Base-by-base conservation (phyloP, 1,140 invertebrate species). In the Drosophila subobscura region DNA sequence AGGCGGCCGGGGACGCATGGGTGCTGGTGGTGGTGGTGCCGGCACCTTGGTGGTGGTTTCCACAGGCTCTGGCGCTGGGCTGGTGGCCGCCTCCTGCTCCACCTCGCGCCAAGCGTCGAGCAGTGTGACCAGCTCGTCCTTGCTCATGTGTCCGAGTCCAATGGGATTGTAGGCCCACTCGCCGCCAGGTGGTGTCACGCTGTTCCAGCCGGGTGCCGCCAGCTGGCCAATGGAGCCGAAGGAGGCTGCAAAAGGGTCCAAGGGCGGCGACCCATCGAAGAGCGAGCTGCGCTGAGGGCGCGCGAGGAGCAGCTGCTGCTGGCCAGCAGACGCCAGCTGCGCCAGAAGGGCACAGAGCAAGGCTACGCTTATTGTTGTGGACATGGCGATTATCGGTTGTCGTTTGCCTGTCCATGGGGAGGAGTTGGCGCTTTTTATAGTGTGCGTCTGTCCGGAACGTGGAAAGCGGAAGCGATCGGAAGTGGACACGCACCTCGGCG, bases 91-190 rank as follows among this genome's bases (percentile, higher is more conserved):
- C 6, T 76, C 72, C 10, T 58, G 65, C 5, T 91, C 89, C 0
- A 81, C 86, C 5, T 91, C 89, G 12, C 77, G 81, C 79, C 85
- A 90, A 5, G 89, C 89, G 47, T 91, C 86, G 42, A 91, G 68
- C 42, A 91, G 49, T 1, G 85, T 80, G 14, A 91, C 33, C n/a
- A 91, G 53, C 59, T 91, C 89, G 27, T 91, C 83, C 68, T 91
- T 91, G 22, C 64, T 75, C 67, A 91, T 91, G 12, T 86, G 86
- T 1, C 89, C 89, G 12, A 90, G 47, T 1, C 85, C 71, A 41
- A 89, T 56, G 12, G 85, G 77, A 29, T 56, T 84, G 29, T 71
- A 75, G 51, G 25, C 57, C 64, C 14, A 79, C 4, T 49, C 50
- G 2, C 37, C 58, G 16, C 50, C 23, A 61, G 23, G 4, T 50